phyloP scores from a whole-genome alignment of 2,888 invertebrate species.

The Ectemnius continuus region DNA sequence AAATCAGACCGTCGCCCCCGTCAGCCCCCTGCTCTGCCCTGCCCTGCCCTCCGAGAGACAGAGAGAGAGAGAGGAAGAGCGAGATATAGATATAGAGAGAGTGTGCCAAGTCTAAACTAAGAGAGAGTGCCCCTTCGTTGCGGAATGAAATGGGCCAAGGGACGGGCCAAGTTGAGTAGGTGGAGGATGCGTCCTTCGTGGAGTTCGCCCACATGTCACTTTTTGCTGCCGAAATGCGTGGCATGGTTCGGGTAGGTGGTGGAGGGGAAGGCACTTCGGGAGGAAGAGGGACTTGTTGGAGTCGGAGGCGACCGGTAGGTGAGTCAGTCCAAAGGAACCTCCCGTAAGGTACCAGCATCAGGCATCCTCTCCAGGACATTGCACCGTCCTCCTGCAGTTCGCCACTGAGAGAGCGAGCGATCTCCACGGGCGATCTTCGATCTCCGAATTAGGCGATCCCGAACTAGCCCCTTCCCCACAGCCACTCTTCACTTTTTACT shows the following conservation, averaged over 20 bases:
- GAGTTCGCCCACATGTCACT: constrained; percentile 52
- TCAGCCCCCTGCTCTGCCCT: too few relatives aligned
- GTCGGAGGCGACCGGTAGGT: constrained; percentile 66
- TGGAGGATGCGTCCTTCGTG: constrained; percentile 47
- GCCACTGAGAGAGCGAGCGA: constrained; percentile 1
- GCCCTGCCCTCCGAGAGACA: not conserved
- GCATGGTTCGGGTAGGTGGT: constrained; percentile 50
- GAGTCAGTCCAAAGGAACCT: constrained; percentile 69
- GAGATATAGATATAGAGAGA: constrained; percentile 22
- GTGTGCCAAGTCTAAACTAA: constrained; percentile 25
- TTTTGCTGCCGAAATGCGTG: constrained; percentile 57
- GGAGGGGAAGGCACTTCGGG: constrained; percentile 27
- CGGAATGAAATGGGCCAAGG: constrained; percentile 13
- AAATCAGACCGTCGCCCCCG: not conserved
- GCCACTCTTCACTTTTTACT: constrained; percentile 25
- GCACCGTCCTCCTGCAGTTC: constrained; percentile 44
- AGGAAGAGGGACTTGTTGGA: constrained; percentile 30
- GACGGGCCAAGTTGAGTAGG: not conserved
- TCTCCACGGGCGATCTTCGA: constrained; percentile 26
- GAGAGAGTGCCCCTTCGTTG: not conserved
- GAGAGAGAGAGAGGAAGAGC: constrained; percentile 23
- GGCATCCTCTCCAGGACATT: constrained; percentile 58
- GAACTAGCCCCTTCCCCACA: constrained; percentile 26
- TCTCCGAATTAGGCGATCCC: constrained; percentile 53
- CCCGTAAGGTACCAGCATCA: constrained; percentile 58